Percentiles rank a stretch among this genome's conserved stretches.
Evolutionary conservation across 2,797 vertebrate genomes (phyloP).

Genomic region (Orientallactaga sibirica): DNA sequence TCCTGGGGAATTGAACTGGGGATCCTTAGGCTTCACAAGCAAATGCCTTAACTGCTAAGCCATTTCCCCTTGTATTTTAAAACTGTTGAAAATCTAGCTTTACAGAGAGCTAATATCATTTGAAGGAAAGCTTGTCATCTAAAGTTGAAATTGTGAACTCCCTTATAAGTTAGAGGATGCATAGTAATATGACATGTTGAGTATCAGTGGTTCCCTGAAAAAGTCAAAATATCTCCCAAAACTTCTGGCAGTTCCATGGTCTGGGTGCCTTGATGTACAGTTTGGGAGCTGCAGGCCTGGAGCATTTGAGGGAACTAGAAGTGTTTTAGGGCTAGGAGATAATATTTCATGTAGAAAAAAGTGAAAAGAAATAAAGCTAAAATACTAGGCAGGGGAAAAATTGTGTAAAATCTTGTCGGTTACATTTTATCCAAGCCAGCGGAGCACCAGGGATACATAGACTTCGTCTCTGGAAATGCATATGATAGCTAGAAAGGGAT

Average conservation of each 20-base stretch:
- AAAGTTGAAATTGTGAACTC: not conserved
- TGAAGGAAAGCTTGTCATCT: not conserved
- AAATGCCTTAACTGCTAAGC: too few species aligned
- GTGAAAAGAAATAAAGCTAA: not conserved
- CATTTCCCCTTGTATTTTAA: not conserved
- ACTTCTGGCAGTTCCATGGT: not conserved
- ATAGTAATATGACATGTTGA: not conserved
- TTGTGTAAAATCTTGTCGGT: not conserved
- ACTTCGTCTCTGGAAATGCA: constrained; percentile 23
- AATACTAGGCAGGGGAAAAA: not conserved
- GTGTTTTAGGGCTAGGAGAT: not conserved
- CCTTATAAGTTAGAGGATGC: not conserved
- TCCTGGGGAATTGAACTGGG: too few species aligned
- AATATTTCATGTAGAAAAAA: not conserved
- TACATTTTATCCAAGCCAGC: not conserved
- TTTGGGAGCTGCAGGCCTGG: not conserved
- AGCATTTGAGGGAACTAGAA: not conserved
- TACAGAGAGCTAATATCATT: not conserved
- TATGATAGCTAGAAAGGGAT: not conserved
- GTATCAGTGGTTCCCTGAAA: not conserved
- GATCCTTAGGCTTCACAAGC: too few species aligned
- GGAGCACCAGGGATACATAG: not conserved
- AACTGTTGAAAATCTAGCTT: constrained; percentile 19
- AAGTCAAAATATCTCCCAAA: constrained; percentile 27
- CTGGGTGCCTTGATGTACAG: not conserved